phyloP scores from a whole-genome alignment of 2,888 invertebrate species.

The Melanostoma scalare region DNA sequence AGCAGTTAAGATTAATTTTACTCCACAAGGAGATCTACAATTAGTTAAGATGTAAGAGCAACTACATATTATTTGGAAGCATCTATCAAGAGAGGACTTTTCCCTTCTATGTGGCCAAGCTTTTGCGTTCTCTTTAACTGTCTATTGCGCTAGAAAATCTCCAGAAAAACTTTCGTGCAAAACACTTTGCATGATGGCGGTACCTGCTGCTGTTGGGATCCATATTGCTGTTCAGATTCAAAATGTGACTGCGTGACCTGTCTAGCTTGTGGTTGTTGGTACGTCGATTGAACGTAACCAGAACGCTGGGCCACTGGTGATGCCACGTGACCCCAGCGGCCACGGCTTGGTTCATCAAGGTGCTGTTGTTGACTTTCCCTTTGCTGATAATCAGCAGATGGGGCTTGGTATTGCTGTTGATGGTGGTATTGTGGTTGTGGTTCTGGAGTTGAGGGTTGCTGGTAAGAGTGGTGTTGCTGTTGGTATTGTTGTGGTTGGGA shows the following conservation, averaged over 20 bases:
- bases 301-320: slow-evolving; percentile 66
- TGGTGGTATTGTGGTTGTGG: slow-evolving; percentile 74
- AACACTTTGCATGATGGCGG: slow-evolving; percentile 59
- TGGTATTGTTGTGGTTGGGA: slow-evolving; percentile 67
- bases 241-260: slow-evolving; percentile 67
- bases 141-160: slow-evolving; percentile 63
- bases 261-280: slow-evolving; percentile 53
- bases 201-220: slow-evolving; percentile 68
- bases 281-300: slow-evolving; percentile 60
- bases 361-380: slow-evolving; percentile 35
- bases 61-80: slow-evolving; percentile 49
- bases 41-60: slow-evolving; percentile 34
- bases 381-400: slow-evolving; percentile 27
- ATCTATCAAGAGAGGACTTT: slow-evolving; percentile 38
- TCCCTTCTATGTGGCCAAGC: slow-evolving; percentile 54
- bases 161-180: slow-evolving; percentile 71
- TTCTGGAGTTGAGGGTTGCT: slow-evolving; percentile 68
- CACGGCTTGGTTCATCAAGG: slow-evolving; percentile 56
- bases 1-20: slow-evolving; percentile 39
- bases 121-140: slow-evolving; percentile 32
- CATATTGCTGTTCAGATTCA: slow-evolving; percentile 55
- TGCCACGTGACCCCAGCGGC: slow-evolving; percentile 71
- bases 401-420: slow-evolving; percentile 65
- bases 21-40: slow-evolving; percentile 22
- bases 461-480: slow-evolving; percentile 56